phyloP scores from a whole-genome alignment of 2,888 invertebrate genomes.

The Synanthedon formicaeformis region DNA sequence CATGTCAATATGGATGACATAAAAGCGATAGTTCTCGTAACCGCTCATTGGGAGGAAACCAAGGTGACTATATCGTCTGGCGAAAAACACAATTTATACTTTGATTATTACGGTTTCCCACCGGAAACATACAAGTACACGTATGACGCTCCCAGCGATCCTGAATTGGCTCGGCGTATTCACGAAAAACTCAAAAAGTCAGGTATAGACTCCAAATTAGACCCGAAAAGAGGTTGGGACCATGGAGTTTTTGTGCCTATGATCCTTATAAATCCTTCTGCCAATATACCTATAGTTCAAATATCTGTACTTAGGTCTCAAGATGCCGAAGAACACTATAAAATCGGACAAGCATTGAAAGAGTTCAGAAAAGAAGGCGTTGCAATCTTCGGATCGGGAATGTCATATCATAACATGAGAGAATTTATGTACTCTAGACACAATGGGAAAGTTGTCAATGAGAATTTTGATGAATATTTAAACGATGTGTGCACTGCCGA shows the following conservation, averaged over 20 bases:
- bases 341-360: constrained; percentile 38
- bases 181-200: constrained; percentile 34
- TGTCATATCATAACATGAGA: constrained; percentile 64
- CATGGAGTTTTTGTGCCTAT: constrained; percentile 65
- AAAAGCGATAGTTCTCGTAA: constrained; percentile 55
- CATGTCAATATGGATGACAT: constrained; percentile 44
- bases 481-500: constrained; percentile 41
- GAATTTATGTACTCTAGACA: constrained; percentile 33
- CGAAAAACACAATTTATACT: constrained; percentile 48
- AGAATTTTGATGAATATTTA: constrained; percentile 52
- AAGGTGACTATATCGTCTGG: constrained; percentile 55
- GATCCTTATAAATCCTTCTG: constrained; percentile 55
- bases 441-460: constrained; percentile 33
- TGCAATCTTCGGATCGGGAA: constrained; percentile 53
- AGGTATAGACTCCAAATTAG: constrained; percentile 46
- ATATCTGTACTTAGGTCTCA: constrained; percentile 49
- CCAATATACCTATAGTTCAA: constrained; percentile 55
- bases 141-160: constrained; percentile 55
- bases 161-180: constrained; percentile 40
- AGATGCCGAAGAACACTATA: constrained; percentile 46
- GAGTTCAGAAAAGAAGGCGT: constrained; percentile 53
- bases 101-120: constrained; percentile 61
- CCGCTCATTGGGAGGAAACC: constrained; percentile 59
- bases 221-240: constrained; percentile 57
- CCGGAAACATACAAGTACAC: constrained; percentile 54